phyloP scores from a whole-genome alignment of 2,797 vertebrate species.

The Microctenopoma stevenorrisi region DNA sequence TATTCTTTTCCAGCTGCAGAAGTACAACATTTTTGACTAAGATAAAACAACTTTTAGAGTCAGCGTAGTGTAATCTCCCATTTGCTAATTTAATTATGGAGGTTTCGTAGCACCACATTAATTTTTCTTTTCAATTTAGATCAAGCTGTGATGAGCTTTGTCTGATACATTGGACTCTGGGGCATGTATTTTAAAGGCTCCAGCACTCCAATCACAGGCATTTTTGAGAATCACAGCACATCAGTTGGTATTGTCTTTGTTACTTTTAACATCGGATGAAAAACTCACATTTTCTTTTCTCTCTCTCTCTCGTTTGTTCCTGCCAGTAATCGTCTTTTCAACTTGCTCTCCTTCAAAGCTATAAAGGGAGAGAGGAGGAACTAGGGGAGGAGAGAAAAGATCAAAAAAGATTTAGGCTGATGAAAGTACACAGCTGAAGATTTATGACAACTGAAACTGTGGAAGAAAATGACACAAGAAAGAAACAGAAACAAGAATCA shows the following conservation, averaged over 20 bases:
- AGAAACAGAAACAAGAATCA: constrained; percentile 30
- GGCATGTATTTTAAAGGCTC: not conserved
- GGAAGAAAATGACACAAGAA: constrained; percentile 42
- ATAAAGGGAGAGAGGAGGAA: constrained; percentile 5
- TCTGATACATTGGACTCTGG: not conserved
- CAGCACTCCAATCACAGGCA: not conserved
- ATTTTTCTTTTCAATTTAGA: constrained; percentile 24
- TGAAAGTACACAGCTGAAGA: constrained; percentile 46
- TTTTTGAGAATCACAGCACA: constrained; percentile 7
- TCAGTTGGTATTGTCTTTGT: constrained; percentile 1
- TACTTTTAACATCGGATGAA: constrained; percentile 1
- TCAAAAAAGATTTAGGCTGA: constrained; percentile 42
- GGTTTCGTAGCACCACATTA: constrained; percentile 1
- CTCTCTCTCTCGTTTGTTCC: constrained; percentile 11
- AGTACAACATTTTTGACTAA: constrained; percentile 1
- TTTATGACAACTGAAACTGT: constrained; percentile 24
- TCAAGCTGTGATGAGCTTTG: constrained; percentile 12
- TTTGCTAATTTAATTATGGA: constrained; percentile 18
- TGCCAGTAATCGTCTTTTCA: constrained; percentile 7
- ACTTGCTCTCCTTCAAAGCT: constrained; percentile 19
- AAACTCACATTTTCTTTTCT: constrained; percentile 7
- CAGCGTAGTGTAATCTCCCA: not conserved
- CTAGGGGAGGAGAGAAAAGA: constrained; percentile 23
- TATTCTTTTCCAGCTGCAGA: not conserved
- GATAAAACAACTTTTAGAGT: not conserved